phyloP scores from a whole-genome alignment of 2,797 vertebrate species.

The Epinephelus malabaricus region DNA sequence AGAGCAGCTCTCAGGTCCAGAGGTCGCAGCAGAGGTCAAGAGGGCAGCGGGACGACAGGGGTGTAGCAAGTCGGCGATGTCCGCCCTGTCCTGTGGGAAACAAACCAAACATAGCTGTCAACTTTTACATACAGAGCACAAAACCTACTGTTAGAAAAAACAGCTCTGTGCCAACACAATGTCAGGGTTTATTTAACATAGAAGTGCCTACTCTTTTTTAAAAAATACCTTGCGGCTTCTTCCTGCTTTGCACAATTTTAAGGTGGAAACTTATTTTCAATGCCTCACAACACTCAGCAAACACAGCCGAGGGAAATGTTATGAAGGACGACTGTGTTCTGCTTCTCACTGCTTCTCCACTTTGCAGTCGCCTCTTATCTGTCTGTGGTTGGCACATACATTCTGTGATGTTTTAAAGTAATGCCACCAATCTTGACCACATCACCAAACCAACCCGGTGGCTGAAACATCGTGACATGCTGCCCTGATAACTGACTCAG shows the following conservation, averaged over 20 bases:
- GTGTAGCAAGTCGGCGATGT: not conserved
- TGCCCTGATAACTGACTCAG: constrained; percentile 28
- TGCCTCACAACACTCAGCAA: not conserved
- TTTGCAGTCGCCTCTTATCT: not conserved
- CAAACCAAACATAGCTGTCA: not conserved
- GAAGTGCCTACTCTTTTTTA: not conserved
- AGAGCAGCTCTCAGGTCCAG: constrained; percentile 14
- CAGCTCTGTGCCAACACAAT: not conserved
- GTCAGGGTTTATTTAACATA: constrained; percentile 3
- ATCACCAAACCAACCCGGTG: constrained; percentile 14
- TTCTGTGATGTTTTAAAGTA: not conserved
- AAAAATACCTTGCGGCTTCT: constrained; percentile 2
- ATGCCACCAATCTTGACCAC: constrained; percentile 27
- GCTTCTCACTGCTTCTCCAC: not conserved
- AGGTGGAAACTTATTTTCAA: not conserved
- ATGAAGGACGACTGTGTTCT: not conserved
- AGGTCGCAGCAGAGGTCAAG: constrained; percentile 52
- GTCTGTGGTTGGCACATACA: not conserved
- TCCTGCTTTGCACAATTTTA: not conserved
- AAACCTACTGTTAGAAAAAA: constrained; percentile 4
- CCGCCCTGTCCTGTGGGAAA: constrained; percentile 16
- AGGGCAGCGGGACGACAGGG: not conserved
- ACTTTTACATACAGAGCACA: constrained; percentile 8
- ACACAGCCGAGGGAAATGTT: not conserved
- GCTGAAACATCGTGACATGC: constrained; percentile 30